phyloP scores from a whole-genome alignment of 2,113 vertebrate genomes.

The Erinaceus europaeus region DNA sequence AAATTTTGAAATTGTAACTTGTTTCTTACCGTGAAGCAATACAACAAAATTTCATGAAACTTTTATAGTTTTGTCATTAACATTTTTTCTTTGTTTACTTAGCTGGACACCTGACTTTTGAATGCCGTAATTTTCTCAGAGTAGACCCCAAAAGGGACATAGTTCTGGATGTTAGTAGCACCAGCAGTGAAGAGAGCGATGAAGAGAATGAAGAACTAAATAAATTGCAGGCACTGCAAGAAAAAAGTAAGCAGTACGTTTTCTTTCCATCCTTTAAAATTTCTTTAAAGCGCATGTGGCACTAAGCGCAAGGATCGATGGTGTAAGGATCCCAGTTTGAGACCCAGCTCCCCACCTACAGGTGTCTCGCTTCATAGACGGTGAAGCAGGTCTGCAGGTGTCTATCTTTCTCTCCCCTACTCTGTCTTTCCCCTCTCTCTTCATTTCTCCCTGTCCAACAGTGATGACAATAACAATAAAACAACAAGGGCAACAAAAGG shows the following conservation, averaged over 20 bases:
- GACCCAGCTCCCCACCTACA: too few species aligned
- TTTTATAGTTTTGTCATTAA: neutral
- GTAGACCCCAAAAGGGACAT: slow-evolving; percentile 98
- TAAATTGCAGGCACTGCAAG: slow-evolving; percentile 83
- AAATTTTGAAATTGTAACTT: neutral
- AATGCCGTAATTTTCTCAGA: slow-evolving; percentile 97
- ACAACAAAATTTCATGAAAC: neutral
- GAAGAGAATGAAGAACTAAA: slow-evolving; percentile 81
- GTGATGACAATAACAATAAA: too few species aligned
- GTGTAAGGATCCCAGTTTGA: too few species aligned
- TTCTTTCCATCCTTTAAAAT: neutral
- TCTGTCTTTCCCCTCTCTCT: too few species aligned
- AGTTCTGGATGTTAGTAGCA: slow-evolving; percentile 98
- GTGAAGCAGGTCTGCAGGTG: too few species aligned
- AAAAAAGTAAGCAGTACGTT: slow-evolving; percentile 77
- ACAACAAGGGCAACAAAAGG: too few species aligned
- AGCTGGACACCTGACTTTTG: slow-evolving; percentile 98
- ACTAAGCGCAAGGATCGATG: too few species aligned
- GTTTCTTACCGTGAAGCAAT: neutral
- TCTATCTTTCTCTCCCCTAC: too few species aligned
- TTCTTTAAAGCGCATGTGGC: too few species aligned
- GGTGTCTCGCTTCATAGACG: too few species aligned
- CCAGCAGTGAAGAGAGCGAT: slow-evolving; percentile 95
- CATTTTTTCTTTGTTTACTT: slow-evolving; percentile 50
- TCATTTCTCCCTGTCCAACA: too few species aligned